A percentile compares a stretch with the other conserved stretches of the same genome.
Evolutionary conservation across 2,888 invertebrate genomes (phyloP).

Genomic region (Rhagium mordax): DNA sequence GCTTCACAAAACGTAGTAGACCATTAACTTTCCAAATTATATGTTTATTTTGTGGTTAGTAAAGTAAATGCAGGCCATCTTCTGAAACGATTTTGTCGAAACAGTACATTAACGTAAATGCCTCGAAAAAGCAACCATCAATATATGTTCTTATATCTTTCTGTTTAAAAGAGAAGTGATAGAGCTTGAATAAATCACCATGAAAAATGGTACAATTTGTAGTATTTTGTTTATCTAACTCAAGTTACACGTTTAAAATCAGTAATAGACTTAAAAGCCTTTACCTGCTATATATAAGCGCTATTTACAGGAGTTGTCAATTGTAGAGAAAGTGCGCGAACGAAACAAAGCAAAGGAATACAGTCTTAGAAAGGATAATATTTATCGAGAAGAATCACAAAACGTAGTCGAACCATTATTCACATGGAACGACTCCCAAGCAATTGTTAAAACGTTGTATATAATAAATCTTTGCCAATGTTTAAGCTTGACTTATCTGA

Average conservation of each 20-base stretch:
- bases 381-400: conserved; percentile 57
- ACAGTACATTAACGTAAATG: conserved; percentile 4
- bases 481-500: conserved; percentile 44
- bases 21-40: conserved; percentile 22
- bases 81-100: not conserved
- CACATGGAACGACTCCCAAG: conserved; percentile 55
- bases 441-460: conserved; percentile 56
- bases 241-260: conserved; percentile 43
- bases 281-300: conserved; percentile 52
- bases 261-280: conserved; percentile 57
- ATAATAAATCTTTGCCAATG: conserved; percentile 56
- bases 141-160: conserved; percentile 4
- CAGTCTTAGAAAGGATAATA: conserved; percentile 51
- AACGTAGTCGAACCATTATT: conserved; percentile 57
- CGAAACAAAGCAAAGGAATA: conserved; percentile 50
- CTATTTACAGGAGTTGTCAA: conserved; percentile 50
- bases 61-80: not conserved
- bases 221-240: conserved; percentile 23
- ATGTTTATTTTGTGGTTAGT: conserved; percentile 15
- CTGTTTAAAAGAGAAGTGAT: conserved; percentile 2
- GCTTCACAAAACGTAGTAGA: not conserved
- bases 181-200: conserved; percentile 18
- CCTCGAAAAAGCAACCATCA: conserved; percentile 1
- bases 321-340: conserved; percentile 43
- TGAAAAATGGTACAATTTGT: conserved; percentile 30